Percentiles rank a stretch among this genome's conserved stretches.
These are phyloP conservation scores for Troides oblongomaculatus DNA, from an alignment of 2,888 invertebrate genomes.

Conservation along the genomic window DNA sequence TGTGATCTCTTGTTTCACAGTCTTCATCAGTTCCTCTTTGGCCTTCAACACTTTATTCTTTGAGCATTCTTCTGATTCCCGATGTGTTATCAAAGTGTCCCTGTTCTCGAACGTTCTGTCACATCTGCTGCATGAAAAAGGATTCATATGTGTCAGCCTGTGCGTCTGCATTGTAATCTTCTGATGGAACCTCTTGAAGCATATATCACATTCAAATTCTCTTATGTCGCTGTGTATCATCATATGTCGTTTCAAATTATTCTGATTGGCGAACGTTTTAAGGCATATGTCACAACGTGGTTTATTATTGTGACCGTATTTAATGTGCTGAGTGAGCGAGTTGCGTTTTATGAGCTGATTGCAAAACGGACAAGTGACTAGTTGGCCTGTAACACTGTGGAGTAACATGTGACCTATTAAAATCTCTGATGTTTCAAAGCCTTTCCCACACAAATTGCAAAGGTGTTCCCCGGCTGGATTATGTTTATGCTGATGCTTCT, in stretches of 20 bases:
- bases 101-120: conserved; percentile 59
- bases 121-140: conserved; percentile 62
- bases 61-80: conserved; percentile 52
- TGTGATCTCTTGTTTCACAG: conserved; percentile 67
- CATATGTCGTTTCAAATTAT: conserved; percentile 75
- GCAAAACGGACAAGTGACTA: conserved; percentile 69
- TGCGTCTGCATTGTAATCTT: conserved; percentile 77
- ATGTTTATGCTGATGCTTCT: conserved; percentile 67
- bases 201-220: conserved; percentile 74
- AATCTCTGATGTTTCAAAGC: conserved; percentile 70
- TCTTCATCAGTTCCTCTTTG: conserved; percentile 68
- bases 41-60: conserved; percentile 58
- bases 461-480: conserved; percentile 63
- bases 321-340: conserved; percentile 70
- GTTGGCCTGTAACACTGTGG: conserved; percentile 55
- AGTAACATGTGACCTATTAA: conserved; percentile 70
- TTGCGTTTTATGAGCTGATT: conserved; percentile 62
- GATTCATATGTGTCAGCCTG: conserved; percentile 64
- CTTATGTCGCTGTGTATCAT: conserved; percentile 70
- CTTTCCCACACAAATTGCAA: conserved; percentile 71
- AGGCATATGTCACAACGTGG: conserved; percentile 64
- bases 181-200: conserved; percentile 69
- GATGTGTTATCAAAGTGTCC: conserved; percentile 47
- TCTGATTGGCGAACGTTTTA: conserved; percentile 74
- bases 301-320: conserved; percentile 68